Evolutionary conservation across 2,113 vertebrate species (phyloP).

Genomic region (Lepus europaeus): DNA sequence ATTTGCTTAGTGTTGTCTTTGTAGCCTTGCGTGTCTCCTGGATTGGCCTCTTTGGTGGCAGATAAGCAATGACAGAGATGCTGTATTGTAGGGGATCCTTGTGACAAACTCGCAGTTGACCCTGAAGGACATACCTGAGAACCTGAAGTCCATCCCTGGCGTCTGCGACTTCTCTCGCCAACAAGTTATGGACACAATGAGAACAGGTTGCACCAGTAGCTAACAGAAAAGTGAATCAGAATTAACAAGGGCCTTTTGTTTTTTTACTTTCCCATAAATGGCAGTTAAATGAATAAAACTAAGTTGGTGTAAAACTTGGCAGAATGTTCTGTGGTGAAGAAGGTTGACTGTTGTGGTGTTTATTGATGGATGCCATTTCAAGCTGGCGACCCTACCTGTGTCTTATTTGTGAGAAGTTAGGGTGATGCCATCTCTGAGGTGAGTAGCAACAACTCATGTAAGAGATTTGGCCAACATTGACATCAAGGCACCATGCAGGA

Average conservation of each 20-base stretch:
- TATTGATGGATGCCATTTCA: constrained; percentile 29
- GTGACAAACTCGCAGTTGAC: neutral
- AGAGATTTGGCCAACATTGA: neutral
- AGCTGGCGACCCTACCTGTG: neutral
- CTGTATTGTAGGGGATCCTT: neutral
- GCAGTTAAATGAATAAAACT: constrained; percentile 49
- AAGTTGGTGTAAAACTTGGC: constrained; percentile 41
- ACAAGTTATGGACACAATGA: neutral
- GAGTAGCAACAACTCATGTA: neutral
- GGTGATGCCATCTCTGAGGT: neutral
- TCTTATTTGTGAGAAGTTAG: constrained; percentile 19
- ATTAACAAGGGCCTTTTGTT: constrained; percentile 58
- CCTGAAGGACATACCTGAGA: neutral
- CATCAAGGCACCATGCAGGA: neutral
- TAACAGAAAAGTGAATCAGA: constrained; percentile 17
- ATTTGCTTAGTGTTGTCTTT: constrained; percentile 19
- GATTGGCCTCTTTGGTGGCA: neutral
- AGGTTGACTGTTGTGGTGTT: neutral
- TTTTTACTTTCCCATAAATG: neutral
- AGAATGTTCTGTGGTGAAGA: constrained; percentile 37
- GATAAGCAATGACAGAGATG: neutral
- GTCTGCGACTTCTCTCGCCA: neutral
- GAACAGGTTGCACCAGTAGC: neutral
- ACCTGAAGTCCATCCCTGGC: neutral
- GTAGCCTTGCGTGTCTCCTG: neutral